These are phyloP conservation scores for Cheilosia soror DNA, from an alignment of 2,888 invertebrate species.

Conservation along the genomic window DNA sequence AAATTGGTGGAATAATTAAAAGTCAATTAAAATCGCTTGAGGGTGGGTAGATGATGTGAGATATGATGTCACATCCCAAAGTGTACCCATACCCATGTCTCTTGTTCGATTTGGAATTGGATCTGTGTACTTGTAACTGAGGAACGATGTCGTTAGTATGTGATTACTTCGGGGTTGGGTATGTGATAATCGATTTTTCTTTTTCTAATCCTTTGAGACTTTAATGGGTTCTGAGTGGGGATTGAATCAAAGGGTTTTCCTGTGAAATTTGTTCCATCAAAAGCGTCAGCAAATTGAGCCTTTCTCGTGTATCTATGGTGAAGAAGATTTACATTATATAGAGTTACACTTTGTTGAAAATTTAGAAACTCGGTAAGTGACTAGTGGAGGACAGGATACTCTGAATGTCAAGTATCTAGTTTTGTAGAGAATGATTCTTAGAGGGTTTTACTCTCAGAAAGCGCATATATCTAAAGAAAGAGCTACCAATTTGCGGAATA, in stretches of 20 bases:
- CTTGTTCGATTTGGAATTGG: conserved; percentile 27
- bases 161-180: conserved; percentile 19
- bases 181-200: conserved; percentile 41
- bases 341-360: no score
- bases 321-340: no score
- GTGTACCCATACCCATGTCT: conserved; percentile 28
- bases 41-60: conserved; percentile 50
- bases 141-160: conserved; percentile 14
- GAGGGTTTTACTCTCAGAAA: no score
- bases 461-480: no score
- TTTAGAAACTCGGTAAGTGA: no score
- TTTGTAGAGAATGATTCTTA: no score
- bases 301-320: no score
- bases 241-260: neutral
- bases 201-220: neutral
- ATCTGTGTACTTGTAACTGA: neutral
- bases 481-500: no score
- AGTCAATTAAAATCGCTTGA: conserved; percentile 55
- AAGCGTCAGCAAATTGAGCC: neutral
- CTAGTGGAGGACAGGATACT: no score
- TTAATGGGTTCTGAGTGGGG: neutral
- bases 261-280: neutral
- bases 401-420: no score
- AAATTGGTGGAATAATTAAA: conserved; percentile 55
- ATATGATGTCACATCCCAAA: conserved; percentile 44